Conservation (phyloP, 2,888 invertebrate genomes). For the Synergus japonicus region DNA sequence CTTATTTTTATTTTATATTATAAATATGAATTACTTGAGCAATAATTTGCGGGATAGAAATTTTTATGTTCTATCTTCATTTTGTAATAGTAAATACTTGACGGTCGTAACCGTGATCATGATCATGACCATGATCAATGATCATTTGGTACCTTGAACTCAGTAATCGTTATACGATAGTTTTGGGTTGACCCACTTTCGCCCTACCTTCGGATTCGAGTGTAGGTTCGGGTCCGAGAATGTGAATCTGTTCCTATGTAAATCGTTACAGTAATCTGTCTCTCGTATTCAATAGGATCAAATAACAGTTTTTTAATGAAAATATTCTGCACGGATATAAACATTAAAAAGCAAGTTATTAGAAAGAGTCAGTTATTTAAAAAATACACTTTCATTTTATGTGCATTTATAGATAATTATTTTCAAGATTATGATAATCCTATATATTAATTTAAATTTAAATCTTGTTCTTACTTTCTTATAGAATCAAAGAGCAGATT, state of each 20-base stretch:
- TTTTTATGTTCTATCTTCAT: neutral
- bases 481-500: neutral
- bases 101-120: constrained; percentile 55
- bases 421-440: too few relatives aligned
- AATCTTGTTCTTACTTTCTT: neutral
- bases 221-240: constrained; percentile 53
- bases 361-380: too few relatives aligned
- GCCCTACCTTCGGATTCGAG: constrained; percentile 50
- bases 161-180: constrained; percentile 58
- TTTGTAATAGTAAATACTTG: constrained; percentile 38
- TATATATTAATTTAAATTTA: neutral
- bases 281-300: neutral
- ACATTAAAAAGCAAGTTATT: neutral
- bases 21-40: neutral
- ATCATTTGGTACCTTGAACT: constrained; percentile 43
- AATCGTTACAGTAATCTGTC: neutral
- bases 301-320: neutral
- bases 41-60: neutral
- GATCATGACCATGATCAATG: constrained; percentile 48
- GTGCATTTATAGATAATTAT: too few relatives aligned
- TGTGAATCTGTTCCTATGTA: constrained; percentile 48
- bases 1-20: neutral
- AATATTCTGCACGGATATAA: neutral
- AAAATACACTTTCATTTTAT: too few relatives aligned
- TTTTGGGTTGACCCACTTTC: constrained; percentile 65